phyloP scores from a whole-genome alignment of 2,113 vertebrate species.

The Zosterops lateralis region DNA sequence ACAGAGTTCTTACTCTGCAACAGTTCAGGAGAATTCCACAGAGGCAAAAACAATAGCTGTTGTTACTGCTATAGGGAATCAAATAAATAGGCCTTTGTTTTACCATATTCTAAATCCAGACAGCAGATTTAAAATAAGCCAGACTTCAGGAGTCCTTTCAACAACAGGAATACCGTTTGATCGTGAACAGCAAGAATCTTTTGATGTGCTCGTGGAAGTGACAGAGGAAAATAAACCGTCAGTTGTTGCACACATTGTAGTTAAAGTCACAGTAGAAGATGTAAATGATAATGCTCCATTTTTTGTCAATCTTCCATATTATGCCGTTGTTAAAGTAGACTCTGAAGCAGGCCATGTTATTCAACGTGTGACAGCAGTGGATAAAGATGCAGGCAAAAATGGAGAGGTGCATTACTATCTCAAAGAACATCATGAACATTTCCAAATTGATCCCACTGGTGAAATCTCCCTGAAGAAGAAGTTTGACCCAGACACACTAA shows the following conservation, averaged over 20 bases:
- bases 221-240: conserved; percentile 79
- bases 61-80: conserved; percentile 86
- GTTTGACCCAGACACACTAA: conserved; percentile 84
- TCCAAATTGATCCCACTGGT: conserved; percentile 84
- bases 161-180: conserved; percentile 91
- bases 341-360: conserved; percentile 84
- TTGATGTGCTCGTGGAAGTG: conserved; percentile 90
- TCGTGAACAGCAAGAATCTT: conserved; percentile 85
- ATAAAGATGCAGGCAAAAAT: conserved; percentile 85
- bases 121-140: conserved; percentile 88
- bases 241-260: conserved; percentile 82
- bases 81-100: conserved; percentile 92
- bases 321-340: conserved; percentile 88
- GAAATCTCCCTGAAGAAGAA: conserved; percentile 86
- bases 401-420: conserved; percentile 86
- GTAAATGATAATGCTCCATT: conserved; percentile 89
- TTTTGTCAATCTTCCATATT: conserved; percentile 94
- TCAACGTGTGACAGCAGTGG: conserved; percentile 84
- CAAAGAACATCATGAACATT: conserved; percentile 85
- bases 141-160: conserved; percentile 90
- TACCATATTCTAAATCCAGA: conserved; percentile 93
- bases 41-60: conserved; percentile 86
- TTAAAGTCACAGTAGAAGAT: conserved; percentile 87
- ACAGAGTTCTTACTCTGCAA: conserved; percentile 83
- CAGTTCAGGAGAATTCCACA: conserved; percentile 85